Evolutionary conservation across 1,140 invertebrate species (phyloP), one percentile per base, ranked within the genome.

Genomic region (Drosophila persimilis): DNA sequence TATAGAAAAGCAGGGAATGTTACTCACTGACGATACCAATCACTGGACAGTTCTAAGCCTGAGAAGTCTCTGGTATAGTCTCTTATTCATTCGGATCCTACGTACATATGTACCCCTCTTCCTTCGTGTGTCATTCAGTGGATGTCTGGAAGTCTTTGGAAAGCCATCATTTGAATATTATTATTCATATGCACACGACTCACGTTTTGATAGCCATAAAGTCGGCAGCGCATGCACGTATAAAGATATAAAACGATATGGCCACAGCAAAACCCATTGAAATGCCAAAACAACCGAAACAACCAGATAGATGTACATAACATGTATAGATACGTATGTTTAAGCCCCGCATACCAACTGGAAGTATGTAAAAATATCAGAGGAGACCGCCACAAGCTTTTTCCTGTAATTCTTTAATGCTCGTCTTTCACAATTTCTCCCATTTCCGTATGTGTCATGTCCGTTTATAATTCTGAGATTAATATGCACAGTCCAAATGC

Each of bases 151-250:
- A 13, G 11, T 13, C 35, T 59, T 64, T 79, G 66, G 48, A 65
- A 55, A 69, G 73, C 50, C 67, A 64, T 67, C 70, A 81, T 77
- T 85, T 81, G 77, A 85, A 88, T 81, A 81, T 88, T 85, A 81
- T 85, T 85, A 86, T 85, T 86, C 77, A 85, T 86, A 88, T 71
- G 62, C 58, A 67, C 58, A 70, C 77, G 64, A 48, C 54, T 66
- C 81, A 80, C 77, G 81, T 80, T 80, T 56, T 54, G 35, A 67
- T 51, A 43, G 81, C 66, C 22, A 85, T 85, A 86, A 85, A 85
- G 47, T 29, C 58, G 70, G 35, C 56, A 65, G 47, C 46, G 66
- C 56, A 70, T 67, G 81, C 60, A 70, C 64, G 67, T 44, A 81
- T 81, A 64, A 77, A 81, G 73, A 65, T 15, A 60, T 50, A 59